Evolutionary conservation across 2,113 vertebrate species (phyloP), one percentile per base, ranked within the genome.

Genomic region (Orientallactaga bullata): DNA sequence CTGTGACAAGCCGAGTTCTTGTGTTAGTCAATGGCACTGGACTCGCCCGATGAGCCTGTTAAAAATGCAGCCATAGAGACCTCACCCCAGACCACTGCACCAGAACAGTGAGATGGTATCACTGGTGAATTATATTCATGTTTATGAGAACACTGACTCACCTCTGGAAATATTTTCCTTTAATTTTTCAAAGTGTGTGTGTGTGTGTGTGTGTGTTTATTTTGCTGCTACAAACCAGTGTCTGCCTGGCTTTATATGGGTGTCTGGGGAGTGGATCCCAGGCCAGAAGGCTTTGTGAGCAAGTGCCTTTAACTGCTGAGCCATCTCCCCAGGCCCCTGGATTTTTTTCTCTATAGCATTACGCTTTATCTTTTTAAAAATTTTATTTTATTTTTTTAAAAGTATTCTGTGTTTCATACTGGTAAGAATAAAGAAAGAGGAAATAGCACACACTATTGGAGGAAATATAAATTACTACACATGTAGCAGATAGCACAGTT

Each of bases 331-430:
- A 55, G 15, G 55, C 55, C 12, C 55, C 55, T 12, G 63, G 61
- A 28, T 20, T 32, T 73, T 78, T 76, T 81, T 58, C 32, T 65
- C 69, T 73, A 65, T 37, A 68, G 26, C 3, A 65, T 35, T 78
- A 13, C 73, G 66, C 55, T 55, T 94, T 71, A 32, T n/a, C 23
- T 91, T 93, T 87, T 84, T 9, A 61, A 88, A 93, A 18, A 91
- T 18, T 89, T 90, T 8, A 88, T 35, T 84, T 20, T 10, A 42
- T 47, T 92, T 58, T 69, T 60, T 69, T n/a, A 6, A 17, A 89
- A 81, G 35, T 47, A 32, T 18, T 35, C 0, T 24, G 4, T 83
- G 16, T 74, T 39, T 73, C 39, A 69, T 10, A 7, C 32, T 39
- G 23, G 71, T 20, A 42, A 90, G 58, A 39, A 74, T 82, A 16